These are phyloP conservation scores for Entomobrya proxima DNA, from an alignment of 2,888 invertebrate species.

Conservation along the genomic window DNA sequence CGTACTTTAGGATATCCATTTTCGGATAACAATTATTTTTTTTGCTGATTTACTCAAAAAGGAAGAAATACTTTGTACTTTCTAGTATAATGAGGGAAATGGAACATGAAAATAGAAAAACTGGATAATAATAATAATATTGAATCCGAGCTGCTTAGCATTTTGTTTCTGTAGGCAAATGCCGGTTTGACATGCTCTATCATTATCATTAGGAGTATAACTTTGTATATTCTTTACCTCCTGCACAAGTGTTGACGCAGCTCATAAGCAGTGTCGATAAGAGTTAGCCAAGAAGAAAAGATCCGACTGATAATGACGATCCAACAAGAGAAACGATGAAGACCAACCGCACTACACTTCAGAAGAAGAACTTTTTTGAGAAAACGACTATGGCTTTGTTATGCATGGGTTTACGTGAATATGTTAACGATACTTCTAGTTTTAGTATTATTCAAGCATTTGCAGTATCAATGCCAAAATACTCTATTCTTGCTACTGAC, in stretches of 20 bases:
- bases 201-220: not conserved
- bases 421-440: not conserved
- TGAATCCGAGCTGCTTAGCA: not conserved
- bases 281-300: not conserved
- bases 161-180: not conserved
- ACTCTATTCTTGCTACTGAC: not conserved
- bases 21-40: not conserved
- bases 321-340: not conserved
- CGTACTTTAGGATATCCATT: not conserved
- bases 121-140: not conserved
- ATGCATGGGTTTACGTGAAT: not conserved
- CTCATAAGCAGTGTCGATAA: no score
- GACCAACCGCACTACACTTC: no score
- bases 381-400: not conserved
- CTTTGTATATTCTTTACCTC: not conserved
- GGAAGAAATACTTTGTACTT: not conserved
- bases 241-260: not conserved
- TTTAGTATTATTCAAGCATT: not conserved
- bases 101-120: conserved; percentile 18
- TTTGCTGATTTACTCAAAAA: not conserved
- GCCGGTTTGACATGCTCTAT: not conserved
- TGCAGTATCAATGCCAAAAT: conserved; percentile 25
- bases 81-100: conserved; percentile 18
- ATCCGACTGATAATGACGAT: not conserved
- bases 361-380: not conserved